Percentiles rank a stretch among this genome's conserved stretches.
phyloP scores from a whole-genome alignment of 1,140 invertebrate species.

The Drosophila lacteicornis region DNA sequence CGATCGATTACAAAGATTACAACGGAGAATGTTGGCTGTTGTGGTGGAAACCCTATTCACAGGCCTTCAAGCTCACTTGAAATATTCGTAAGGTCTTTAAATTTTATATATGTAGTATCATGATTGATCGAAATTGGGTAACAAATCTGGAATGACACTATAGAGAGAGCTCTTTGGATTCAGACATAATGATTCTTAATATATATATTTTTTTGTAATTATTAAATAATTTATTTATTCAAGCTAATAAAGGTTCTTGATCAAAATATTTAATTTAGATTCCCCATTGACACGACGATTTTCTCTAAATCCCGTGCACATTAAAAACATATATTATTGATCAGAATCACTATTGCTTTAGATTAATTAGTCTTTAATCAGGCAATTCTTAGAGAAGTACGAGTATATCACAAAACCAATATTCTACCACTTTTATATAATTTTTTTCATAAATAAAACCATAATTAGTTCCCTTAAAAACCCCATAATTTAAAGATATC shows the following conservation, averaged over 20 bases:
- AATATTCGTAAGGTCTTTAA: not conserved
- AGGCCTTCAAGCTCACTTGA: not conserved
- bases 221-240: not conserved
- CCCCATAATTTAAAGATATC: not conserved
- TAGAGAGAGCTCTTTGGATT: too few relatives aligned
- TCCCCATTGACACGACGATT: too few relatives aligned
- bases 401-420: not conserved
- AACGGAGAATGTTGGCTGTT: not conserved
- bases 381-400: not conserved
- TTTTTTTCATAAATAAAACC: not conserved
- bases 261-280: not conserved
- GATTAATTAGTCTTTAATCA: not conserved
- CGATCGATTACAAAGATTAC: constrained; percentile 15
- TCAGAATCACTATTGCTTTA: too few relatives aligned
- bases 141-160: not conserved
- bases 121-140: constrained; percentile 1
- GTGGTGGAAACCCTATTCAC: constrained; percentile 15
- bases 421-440: not conserved
- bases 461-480: not conserved
- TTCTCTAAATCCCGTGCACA: too few relatives aligned
- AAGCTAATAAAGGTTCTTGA: rapidly evolving
- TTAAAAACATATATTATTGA: too few relatives aligned
- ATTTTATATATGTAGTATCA: not conserved
- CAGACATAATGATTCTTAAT: too few relatives aligned
- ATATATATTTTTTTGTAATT: too few relatives aligned